Evolutionary conservation across 2,888 invertebrate species (phyloP).

Genomic region (Volucella inanis): DNA sequence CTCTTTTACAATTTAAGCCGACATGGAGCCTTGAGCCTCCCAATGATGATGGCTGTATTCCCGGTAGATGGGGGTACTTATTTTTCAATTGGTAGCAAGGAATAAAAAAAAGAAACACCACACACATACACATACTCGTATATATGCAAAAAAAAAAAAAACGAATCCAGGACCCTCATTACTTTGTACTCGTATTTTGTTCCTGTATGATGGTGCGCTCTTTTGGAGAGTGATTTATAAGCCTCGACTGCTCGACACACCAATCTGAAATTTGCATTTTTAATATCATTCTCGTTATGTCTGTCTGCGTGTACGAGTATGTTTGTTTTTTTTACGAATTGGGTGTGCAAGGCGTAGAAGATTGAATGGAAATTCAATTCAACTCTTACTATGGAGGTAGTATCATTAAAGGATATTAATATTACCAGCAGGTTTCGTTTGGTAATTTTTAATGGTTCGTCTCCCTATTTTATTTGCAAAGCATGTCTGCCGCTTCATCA

Average conservation of each 20-base stretch:
- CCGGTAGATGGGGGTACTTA: constrained; percentile 58
- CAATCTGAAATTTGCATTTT: constrained; percentile 71
- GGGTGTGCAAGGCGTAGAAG: constrained; percentile 4
- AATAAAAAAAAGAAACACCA: constrained; percentile 15
- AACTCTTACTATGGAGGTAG: constrained; percentile 29
- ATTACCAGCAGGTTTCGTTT: constrained; percentile 68
- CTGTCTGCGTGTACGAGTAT: background rate
- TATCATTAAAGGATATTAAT: constrained; percentile 73
- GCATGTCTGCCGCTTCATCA: constrained; percentile 43
- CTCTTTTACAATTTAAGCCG: constrained; percentile 36
- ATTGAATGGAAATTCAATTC: constrained; percentile 62
- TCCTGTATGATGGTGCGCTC: constrained; percentile 29
- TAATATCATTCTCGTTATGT: constrained; percentile 57
- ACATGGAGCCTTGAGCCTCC: constrained; percentile 47
- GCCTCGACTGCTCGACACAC: constrained; percentile 51
- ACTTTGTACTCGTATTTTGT: constrained; percentile 63
- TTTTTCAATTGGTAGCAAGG: constrained; percentile 55
- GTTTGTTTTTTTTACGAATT: constrained; percentile 39
- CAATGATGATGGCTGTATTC: constrained; percentile 29
- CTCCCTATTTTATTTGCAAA: constrained; percentile 43
- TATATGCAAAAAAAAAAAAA: no score
- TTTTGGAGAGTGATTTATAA: constrained; percentile 72
- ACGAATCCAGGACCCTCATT: constrained; percentile 54
- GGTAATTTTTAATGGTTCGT: constrained; percentile 60
- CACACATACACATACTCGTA: no score